These are phyloP conservation scores for Pterostichus niger DNA, from an alignment of 2,888 invertebrate genomes.

Conservation along the genomic window DNA sequence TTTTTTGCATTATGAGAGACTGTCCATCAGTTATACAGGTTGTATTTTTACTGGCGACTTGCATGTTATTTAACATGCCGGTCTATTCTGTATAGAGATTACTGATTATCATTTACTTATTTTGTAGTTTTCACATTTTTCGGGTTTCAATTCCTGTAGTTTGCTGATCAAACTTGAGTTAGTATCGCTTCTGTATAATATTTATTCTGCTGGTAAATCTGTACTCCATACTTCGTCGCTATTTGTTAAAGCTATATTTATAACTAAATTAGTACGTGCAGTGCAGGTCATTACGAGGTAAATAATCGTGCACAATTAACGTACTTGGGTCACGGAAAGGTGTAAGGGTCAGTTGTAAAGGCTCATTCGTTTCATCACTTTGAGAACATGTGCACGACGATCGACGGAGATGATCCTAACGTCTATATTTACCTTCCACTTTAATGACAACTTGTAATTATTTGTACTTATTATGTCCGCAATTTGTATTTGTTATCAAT, in stretches of 20 bases:
- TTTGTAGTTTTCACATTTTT: no score
- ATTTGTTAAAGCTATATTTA: constrained; percentile 45
- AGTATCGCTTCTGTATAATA: no score
- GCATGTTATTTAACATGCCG: no score
- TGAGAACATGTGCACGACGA: constrained; percentile 30
- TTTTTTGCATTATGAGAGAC: no score
- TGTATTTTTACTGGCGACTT: no score
- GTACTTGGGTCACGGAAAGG: constrained; percentile 44
- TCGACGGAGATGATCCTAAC: constrained; percentile 23
- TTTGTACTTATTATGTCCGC: constrained; percentile 30
- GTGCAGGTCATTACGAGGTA: constrained; percentile 19
- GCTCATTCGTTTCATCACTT: constrained; percentile 48
- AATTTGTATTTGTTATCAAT: constrained; percentile 53
- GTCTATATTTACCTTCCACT: constrained; percentile 57
- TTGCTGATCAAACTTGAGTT: no score
- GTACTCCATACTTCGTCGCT: constrained; percentile 8
- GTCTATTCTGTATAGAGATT: no score
- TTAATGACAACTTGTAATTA: constrained; percentile 43
- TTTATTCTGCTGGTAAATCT: not conserved
- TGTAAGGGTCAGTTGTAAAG: constrained; percentile 58
- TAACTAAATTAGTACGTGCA: constrained; percentile 48
- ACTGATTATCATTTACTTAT: no score
- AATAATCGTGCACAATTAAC: constrained; percentile 54
- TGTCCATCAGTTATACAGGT: no score
- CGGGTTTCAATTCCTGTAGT: no score